These are phyloP conservation scores for Pseudomyrmex concolor DNA, from an alignment of 1,140 invertebrate genomes.

Conservation along the genomic window DNA sequence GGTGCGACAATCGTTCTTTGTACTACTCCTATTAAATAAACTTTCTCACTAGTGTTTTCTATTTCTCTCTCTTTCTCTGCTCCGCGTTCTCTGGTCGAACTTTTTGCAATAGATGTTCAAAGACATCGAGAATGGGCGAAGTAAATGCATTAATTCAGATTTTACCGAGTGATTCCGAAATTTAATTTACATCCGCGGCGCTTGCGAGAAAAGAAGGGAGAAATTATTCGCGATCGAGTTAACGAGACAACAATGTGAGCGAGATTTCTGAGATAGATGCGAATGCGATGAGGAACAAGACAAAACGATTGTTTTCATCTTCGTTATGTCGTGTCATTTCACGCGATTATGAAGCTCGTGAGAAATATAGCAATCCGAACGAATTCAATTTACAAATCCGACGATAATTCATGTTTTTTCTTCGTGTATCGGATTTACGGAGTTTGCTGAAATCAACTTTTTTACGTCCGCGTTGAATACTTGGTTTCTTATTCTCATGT, in stretches of 20 bases:
- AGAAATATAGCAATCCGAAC: neutral
- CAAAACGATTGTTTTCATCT: constrained; percentile 5
- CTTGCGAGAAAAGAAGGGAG: neutral
- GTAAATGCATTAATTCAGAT: neutral
- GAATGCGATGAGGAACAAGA: neutral
- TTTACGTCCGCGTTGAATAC: constrained; percentile 30
- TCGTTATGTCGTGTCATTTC: neutral
- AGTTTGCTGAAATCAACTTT: constrained; percentile 42
- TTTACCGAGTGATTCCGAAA: constrained; percentile 3
- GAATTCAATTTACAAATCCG: neutral
- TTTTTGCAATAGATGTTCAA: constrained; percentile 30
- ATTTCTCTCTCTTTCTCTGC: neutral
- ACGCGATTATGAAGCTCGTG: neutral
- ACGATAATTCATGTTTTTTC: neutral
- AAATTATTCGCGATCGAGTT: constrained; percentile 14
- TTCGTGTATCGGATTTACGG: neutral
- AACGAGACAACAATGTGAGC: neutral
- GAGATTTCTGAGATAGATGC: neutral
- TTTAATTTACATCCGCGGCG: neutral
- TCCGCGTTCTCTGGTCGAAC: neutral
- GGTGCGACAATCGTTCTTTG: constrained; percentile 39
- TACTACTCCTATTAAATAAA: constrained; percentile 11
- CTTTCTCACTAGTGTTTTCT: neutral
- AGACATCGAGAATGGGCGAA: neutral
- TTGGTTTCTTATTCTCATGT: constrained; percentile 36